Conservation (phyloP, 2,113 vertebrate species). For the Hiodon tergisus region DNA sequence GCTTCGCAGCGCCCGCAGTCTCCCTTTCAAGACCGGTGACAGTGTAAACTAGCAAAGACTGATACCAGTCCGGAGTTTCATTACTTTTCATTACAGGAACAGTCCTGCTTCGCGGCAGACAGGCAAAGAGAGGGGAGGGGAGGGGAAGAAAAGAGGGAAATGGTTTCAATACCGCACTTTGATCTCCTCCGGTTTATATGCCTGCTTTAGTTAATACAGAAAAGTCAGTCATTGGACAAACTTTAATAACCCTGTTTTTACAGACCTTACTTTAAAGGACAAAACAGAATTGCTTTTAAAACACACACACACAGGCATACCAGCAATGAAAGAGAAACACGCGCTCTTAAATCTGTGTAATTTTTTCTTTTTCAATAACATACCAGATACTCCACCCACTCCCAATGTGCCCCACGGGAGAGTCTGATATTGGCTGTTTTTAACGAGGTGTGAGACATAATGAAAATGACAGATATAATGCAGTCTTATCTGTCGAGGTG, state of each 20-base stretch:
- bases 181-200: conserved; percentile 43
- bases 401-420: not conserved
- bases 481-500: not conserved
- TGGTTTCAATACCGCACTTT: conserved; percentile 38
- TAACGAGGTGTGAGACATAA: conserved; percentile 25
- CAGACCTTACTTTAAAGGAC: conserved; percentile 25
- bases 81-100: conserved; percentile 40
- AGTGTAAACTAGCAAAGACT: conserved; percentile 31
- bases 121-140: conserved; percentile 11
- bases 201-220: conserved; percentile 40
- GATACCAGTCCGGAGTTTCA: conserved; percentile 29
- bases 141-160: conserved; percentile 29
- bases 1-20: conserved; percentile 32
- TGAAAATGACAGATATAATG: conserved; percentile 9
- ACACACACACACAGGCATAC: conserved; percentile 22
- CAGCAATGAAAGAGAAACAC: conserved; percentile 35
- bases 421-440: conserved; percentile 10
- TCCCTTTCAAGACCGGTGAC: conserved; percentile 29
- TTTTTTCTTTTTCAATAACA: conserved; percentile 29
- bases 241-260: conserved; percentile 42
- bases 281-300: conserved; percentile 40
- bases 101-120: conserved; percentile 9
- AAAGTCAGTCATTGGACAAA: conserved; percentile 28
- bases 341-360: conserved; percentile 32
- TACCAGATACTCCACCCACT: conserved; percentile 21